phyloP scores from a whole-genome alignment of 2,888 invertebrate genomes.

The Drosophila fungiperda region DNA sequence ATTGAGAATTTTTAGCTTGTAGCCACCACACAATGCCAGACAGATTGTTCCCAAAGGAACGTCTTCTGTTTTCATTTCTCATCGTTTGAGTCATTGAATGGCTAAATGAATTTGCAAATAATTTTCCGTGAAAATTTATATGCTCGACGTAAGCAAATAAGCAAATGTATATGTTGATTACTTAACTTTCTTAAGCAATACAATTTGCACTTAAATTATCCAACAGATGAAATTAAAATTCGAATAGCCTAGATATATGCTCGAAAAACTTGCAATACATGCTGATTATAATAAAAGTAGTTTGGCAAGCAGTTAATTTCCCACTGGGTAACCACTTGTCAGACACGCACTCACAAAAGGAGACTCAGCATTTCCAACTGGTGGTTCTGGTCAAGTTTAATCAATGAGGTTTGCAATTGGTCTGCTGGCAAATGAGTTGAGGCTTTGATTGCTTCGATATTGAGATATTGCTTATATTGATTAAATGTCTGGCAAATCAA shows the following conservation, averaged over 20 bases:
- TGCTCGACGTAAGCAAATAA: not conserved
- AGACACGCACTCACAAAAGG: constrained; percentile 3
- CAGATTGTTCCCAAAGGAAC: constrained; percentile 4
- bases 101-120: not conserved
- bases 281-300: not conserved
- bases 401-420: constrained; percentile 46
- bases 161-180: not conserved
- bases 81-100: not conserved
- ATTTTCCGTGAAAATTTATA: not conserved
- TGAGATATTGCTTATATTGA: constrained; percentile 36
- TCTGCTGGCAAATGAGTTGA: constrained; percentile 49
- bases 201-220: not conserved
- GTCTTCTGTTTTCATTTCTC: not conserved
- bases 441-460: constrained; percentile 13
- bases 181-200: not conserved
- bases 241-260: not conserved
- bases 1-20: not conserved
- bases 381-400: constrained; percentile 61
- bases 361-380: constrained; percentile 42
- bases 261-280: not conserved
- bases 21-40: not conserved
- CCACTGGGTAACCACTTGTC: constrained; percentile 14
- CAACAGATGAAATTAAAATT: no score
- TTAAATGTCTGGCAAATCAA: constrained; percentile 39
- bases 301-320: not conserved